Conservation (phyloP, 2,113 vertebrate genomes). For the Lathamus discolor region DNA sequence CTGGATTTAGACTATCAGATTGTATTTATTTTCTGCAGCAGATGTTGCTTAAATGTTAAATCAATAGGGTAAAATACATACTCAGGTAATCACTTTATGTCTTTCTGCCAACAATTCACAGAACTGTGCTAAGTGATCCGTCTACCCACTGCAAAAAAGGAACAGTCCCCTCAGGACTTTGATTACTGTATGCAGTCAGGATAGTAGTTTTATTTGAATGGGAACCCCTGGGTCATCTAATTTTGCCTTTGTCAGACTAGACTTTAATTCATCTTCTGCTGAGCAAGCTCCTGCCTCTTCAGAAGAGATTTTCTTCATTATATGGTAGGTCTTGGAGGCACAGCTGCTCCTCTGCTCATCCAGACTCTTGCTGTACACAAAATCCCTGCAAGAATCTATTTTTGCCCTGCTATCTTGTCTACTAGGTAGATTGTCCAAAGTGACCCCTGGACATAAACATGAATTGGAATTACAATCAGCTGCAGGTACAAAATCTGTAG, state of each 20-base stretch:
- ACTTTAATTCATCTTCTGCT: conserved; percentile 14
- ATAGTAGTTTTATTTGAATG: conserved; percentile 1
- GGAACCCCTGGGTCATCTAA: neutral
- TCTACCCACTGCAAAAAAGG: neutral
- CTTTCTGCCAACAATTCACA: neutral
- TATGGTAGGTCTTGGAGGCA: neutral
- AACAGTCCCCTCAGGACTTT: neutral
- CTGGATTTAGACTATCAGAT: neutral
- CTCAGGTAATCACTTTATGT: neutral
- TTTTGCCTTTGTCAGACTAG: conserved; percentile 24
- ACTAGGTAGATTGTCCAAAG: neutral
- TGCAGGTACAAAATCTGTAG: neutral
- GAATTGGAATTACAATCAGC: neutral
- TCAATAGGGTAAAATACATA: neutral
- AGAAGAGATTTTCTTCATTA: conserved; percentile 39
- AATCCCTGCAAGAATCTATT: neutral
- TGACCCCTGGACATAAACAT: neutral
- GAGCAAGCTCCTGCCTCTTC: conserved; percentile 19
- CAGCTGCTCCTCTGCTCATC: conserved; percentile 5
- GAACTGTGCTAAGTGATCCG: neutral
- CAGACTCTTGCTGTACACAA: neutral
- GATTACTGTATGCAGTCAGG: neutral
- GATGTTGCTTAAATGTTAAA: neutral
- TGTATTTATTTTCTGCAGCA: conserved; percentile 8
- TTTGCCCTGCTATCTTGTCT: neutral